A percentile compares a stretch with the other conserved stretches of the same genome.
These are phyloP conservation scores for Microhierax caerulescens DNA, from an alignment of 2,797 vertebrate species.

Conservation along the genomic window DNA sequence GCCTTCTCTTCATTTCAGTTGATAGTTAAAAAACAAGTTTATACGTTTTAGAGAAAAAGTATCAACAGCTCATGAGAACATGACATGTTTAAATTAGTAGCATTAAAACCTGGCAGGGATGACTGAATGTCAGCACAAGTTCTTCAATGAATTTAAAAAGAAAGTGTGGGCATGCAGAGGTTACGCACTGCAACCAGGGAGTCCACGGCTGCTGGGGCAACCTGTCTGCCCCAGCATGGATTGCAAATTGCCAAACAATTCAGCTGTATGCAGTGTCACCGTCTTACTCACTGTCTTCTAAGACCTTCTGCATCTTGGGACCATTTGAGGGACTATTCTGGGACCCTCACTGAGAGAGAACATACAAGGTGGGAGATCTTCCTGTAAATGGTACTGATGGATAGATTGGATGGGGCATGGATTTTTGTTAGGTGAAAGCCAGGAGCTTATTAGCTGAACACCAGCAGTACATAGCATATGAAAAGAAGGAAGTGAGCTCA, in stretches of 20 bases:
- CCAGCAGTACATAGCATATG: not conserved
- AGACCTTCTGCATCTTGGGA: not conserved
- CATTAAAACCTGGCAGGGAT: not conserved
- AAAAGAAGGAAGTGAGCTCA: not conserved
- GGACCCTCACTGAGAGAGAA: not conserved
- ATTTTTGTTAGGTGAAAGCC: not conserved
- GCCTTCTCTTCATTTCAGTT: not conserved
- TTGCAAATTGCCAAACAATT: not conserved
- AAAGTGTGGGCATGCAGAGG: not conserved
- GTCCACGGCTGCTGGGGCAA: not conserved
- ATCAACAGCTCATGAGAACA: not conserved
- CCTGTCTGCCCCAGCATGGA: rapidly evolving
- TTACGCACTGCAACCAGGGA: not conserved
- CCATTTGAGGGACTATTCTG: not conserved
- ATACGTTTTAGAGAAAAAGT: not conserved
- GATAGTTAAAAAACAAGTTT: not conserved
- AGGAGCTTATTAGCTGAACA: not conserved
- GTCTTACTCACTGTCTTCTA: not conserved
- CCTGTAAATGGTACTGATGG: not conserved
- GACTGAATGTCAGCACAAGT: not conserved
- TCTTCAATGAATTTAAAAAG: not conserved
- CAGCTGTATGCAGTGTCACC: not conserved
- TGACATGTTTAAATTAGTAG: not conserved
- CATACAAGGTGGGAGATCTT: not conserved
- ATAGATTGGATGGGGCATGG: not conserved